Percentiles rank a stretch among this genome's conserved stretches.
Evolutionary conservation across 2,113 vertebrate genomes (phyloP).

Genomic region (Psophia crepitans): DNA sequence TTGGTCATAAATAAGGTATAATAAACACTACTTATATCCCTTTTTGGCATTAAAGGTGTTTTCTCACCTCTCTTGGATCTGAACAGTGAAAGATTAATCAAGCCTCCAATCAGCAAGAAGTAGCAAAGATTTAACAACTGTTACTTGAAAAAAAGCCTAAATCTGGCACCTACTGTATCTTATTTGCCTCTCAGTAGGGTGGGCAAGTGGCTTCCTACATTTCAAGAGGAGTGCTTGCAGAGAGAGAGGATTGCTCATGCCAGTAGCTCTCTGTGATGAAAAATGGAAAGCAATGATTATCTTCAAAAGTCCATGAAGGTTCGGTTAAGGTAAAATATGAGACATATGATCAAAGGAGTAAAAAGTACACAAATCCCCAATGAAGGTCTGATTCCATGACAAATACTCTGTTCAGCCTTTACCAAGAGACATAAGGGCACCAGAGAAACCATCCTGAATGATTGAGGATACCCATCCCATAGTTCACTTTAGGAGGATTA

Average conservation of each 20-base stretch:
- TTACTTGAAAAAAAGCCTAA: neutral
- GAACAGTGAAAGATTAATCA: neutral
- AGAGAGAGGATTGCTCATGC: neutral
- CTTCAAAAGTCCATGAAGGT: slow-evolving; percentile 11
- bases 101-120: neutral
- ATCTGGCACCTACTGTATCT: neutral
- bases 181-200: neutral
- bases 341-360: slow-evolving; percentile 40
- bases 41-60: neutral
- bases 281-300: slow-evolving; percentile 39
- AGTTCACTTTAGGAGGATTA: slow-evolving; percentile 24
- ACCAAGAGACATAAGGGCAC: slow-evolving; percentile 44
- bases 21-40: neutral
- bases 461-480: slow-evolving; percentile 26
- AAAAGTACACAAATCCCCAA: slow-evolving; percentile 29
- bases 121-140: neutral
- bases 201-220: neutral
- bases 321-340: slow-evolving; percentile 55
- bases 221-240: neutral
- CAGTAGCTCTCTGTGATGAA: slow-evolving; percentile 17
- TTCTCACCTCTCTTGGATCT: neutral
- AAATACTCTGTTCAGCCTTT: slow-evolving; percentile 10
- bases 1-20: neutral
- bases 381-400: slow-evolving; percentile 22
- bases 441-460: slow-evolving; percentile 21